Conservation (phyloP, 2,113 vertebrate genomes). For the Thryonomys swinderianus region DNA sequence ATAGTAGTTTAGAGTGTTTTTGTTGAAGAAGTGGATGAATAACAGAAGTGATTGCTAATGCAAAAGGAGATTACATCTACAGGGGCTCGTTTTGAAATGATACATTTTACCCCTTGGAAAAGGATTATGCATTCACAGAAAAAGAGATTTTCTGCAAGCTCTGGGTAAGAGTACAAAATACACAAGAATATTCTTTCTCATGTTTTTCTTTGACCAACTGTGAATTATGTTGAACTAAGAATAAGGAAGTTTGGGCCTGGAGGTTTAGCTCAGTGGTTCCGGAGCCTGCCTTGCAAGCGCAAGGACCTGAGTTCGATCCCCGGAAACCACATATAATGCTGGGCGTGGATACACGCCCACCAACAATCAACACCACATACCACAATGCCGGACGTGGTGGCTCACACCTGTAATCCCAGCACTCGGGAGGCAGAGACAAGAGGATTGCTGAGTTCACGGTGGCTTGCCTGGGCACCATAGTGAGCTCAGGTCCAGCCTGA, state of each 20-base stretch:
- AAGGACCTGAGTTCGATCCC: no score
- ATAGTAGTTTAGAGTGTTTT: neutral
- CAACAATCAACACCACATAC: no score
- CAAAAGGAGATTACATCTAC: neutral
- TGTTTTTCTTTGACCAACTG: conserved; percentile 15
- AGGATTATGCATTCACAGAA: neutral
- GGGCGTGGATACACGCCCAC: no score
- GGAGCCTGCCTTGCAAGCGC: no score
- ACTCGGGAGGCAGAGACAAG: no score
- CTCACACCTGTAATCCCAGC: no score
- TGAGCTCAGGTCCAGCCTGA: no score
- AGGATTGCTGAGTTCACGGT: no score
- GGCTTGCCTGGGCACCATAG: no score
- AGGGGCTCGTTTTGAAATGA: neutral
- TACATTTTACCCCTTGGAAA: neutral
- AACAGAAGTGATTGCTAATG: neutral
- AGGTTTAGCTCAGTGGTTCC: no score
- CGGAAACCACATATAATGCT: no score
- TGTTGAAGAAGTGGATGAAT: neutral
- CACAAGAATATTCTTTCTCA: neutral
- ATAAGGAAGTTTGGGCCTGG: neutral
- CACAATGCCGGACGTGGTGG: no score
- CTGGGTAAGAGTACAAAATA: neutral
- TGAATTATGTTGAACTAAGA: conserved; percentile 45
- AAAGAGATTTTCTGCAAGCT: neutral